phyloP scores from a whole-genome alignment of 2,797 vertebrate species.

The Sciaenops ocellatus region DNA sequence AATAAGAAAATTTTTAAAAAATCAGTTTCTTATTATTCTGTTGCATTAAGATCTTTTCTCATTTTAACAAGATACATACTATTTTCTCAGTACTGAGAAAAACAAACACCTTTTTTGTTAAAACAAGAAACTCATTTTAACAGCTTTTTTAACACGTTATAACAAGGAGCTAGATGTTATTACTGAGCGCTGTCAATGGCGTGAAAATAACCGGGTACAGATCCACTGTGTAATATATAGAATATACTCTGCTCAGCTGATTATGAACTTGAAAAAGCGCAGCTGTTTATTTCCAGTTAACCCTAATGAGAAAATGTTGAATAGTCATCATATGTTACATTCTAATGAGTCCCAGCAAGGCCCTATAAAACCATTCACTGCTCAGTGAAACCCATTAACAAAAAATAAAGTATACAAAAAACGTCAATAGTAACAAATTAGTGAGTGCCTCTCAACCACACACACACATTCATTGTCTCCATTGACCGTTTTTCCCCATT shows the following conservation, averaged over 20 bases:
- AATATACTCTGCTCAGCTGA: background rate
- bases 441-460: background rate
- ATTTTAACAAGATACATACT: conserved; percentile 4
- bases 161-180: background rate
- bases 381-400: conserved; percentile 35
- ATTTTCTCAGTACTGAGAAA: background rate
- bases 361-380: conserved; percentile 9
- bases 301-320: conserved; percentile 27
- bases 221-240: background rate
- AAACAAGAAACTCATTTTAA: background rate
- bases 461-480: background rate
- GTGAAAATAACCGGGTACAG: background rate
- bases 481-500: background rate
- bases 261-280: conserved; percentile 14
- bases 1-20: background rate
- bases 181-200: background rate
- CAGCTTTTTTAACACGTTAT: background rate
- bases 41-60: conserved; percentile 8
- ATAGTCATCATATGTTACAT: conserved; percentile 15
- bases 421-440: conserved; percentile 31
- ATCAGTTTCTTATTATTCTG: too few relatives aligned
- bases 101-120: background rate
- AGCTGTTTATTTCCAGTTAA: conserved; percentile 26
- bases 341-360: conserved; percentile 36
- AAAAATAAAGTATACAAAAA: conserved; percentile 23